Conservation (phyloP, 2,888 invertebrate genomes). For the Drosophila barbarae region DNA sequence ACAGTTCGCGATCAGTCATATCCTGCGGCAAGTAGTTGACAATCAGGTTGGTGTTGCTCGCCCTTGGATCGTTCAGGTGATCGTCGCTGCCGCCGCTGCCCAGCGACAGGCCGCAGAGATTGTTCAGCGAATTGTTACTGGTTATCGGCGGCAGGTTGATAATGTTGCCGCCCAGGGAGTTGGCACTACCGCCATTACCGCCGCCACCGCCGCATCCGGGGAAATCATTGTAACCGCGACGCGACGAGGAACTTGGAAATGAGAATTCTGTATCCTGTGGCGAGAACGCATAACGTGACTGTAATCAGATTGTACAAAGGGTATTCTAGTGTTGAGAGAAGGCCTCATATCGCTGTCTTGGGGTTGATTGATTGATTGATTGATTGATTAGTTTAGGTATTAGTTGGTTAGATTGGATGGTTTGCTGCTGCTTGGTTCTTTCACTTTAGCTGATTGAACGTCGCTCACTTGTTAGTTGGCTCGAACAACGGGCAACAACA, state of each 20-base stretch:
- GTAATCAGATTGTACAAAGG: conserved; percentile 77
- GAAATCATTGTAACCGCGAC: conserved; percentile 79
- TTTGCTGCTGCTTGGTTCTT: conserved; percentile 24
- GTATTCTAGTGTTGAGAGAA: conserved; percentile 71
- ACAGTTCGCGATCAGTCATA: conserved; percentile 94
- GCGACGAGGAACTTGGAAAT: conserved; percentile 78
- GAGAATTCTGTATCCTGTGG: conserved; percentile 81
- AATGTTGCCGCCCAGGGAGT: conserved; percentile 54
- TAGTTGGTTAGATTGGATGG: conserved; percentile 8
- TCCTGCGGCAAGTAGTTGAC: conserved; percentile 97
- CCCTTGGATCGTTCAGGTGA: conserved; percentile 56
- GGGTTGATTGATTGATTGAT: conserved; percentile 25
- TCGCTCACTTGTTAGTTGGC: conserved; percentile 11
- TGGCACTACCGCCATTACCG: conserved; percentile 62
- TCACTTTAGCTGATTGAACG: conserved; percentile 12
- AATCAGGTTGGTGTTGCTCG: conserved; percentile 89
- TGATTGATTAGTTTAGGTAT: conserved; percentile 8
- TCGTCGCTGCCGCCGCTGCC: conserved; percentile 73
- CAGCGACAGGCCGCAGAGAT: conserved; percentile 64
- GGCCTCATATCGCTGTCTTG: conserved; percentile 67
- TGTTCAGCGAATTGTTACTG: conserved; percentile 71
- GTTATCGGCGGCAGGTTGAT: conserved; percentile 72
- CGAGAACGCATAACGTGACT: conserved; percentile 81
- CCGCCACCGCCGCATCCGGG: conserved; percentile 69
- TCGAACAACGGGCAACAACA: conserved; percentile 28